phyloP scores from a whole-genome alignment of 2,888 invertebrate genomes.

The Dione vanillae region DNA sequence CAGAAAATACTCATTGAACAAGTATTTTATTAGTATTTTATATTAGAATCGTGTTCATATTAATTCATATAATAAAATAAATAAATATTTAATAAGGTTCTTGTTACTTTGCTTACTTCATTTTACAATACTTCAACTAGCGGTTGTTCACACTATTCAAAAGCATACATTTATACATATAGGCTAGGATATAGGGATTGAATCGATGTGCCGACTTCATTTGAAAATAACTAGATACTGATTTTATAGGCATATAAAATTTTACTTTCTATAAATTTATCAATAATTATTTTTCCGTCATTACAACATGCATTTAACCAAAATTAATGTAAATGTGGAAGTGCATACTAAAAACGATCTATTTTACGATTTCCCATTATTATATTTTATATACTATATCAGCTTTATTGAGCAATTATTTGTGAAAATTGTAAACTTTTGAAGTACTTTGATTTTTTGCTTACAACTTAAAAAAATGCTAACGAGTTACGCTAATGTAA shows the following conservation, averaged over 20 bases:
- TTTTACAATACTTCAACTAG: too few species aligned
- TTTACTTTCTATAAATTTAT: background rate
- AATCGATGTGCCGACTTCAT: background rate
- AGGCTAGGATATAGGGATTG: background rate
- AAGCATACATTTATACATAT: background rate
- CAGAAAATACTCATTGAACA: constrained; percentile 1
- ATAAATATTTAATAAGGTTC: too few species aligned
- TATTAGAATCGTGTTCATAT: background rate
- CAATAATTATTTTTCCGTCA: too few species aligned
- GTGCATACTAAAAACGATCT: background rate
- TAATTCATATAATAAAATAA: background rate
- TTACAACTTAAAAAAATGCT: background rate
- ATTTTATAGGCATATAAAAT: background rate
- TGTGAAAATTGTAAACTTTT: too few species aligned
- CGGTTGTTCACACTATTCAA: background rate
- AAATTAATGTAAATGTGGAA: background rate
- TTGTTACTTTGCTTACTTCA: too few species aligned
- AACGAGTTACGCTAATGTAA: background rate
- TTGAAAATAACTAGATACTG: background rate
- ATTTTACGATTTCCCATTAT: too few species aligned
- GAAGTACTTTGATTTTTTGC: too few species aligned
- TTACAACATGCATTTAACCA: too few species aligned
- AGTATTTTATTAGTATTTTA: constrained; percentile 6
- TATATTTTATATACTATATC: too few species aligned
- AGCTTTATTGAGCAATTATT: too few species aligned